phyloP scores from a whole-genome alignment of 2,888 invertebrate genomes.

The Macrophya alboannulata region DNA sequence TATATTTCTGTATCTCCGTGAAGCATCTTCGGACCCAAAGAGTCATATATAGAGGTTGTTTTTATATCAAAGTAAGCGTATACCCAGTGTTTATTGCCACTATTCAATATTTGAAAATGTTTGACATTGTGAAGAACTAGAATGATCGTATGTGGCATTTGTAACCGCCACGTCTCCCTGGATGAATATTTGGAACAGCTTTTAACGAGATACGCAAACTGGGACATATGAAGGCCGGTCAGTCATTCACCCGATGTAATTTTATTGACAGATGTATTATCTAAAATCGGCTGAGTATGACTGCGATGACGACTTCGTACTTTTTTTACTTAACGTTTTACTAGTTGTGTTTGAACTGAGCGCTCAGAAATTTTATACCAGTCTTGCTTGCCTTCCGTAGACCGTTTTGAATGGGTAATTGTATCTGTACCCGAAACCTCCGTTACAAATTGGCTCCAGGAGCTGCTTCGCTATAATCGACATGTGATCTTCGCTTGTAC shows the following conservation, averaged over 20 bases:
- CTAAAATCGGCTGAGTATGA: too few species aligned
- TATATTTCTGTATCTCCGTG: background rate
- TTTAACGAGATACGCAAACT: background rate
- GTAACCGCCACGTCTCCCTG: background rate
- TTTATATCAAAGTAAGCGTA: constrained; percentile 51
- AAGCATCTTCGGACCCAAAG: background rate
- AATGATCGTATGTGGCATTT: background rate
- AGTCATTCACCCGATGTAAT: background rate
- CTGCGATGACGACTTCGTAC: too few species aligned
- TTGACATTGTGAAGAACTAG: background rate
- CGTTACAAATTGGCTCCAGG: too few species aligned
- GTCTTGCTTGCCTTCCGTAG: too few species aligned
- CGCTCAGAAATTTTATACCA: too few species aligned
- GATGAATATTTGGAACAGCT: background rate
- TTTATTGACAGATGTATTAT: too few species aligned
- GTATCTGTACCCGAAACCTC: too few species aligned
- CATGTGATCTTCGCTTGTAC: too few species aligned
- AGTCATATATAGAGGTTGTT: background rate
- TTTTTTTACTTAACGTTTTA: too few species aligned
- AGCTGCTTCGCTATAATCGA: background rate
- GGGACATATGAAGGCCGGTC: background rate
- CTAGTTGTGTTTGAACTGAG: too few species aligned
- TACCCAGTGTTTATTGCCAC: constrained; percentile 48
- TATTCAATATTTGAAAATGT: constrained; percentile 35
- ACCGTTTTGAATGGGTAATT: too few species aligned